Evolutionary conservation across 2,113 vertebrate genomes (phyloP).

Genomic region (Parus major): DNA sequence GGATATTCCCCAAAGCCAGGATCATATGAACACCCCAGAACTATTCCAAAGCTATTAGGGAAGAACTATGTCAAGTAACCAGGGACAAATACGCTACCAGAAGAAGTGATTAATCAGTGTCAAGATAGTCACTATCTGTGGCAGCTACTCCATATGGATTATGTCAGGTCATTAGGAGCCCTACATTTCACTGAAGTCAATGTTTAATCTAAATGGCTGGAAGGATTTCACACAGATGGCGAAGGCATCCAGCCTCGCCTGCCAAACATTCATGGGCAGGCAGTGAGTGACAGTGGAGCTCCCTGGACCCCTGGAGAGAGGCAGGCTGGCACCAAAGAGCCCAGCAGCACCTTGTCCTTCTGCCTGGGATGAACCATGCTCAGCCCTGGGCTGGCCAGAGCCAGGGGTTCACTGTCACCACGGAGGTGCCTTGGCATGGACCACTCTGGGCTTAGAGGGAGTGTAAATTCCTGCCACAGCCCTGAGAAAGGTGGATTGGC

Average conservation of each 20-base stretch:
- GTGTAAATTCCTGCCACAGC: neutral
- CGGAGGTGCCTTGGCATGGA: neutral
- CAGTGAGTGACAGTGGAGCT: neutral
- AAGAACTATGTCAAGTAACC: constrained; percentile 60
- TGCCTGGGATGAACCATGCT: neutral
- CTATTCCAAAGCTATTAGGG: constrained; percentile 57
- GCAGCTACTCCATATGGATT: constrained; percentile 58
- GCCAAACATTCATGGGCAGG: neutral
- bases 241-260: neutral
- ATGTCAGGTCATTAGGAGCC: constrained; percentile 43
- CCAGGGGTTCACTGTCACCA: rapidly evolving
- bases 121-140: constrained; percentile 50
- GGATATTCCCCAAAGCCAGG: constrained; percentile 38
- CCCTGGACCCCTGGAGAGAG: neutral
- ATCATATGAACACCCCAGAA: constrained; percentile 27
- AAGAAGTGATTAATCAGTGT: constrained; percentile 64
- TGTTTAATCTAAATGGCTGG: constrained; percentile 17
- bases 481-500: neutral
- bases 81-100: constrained; percentile 30
- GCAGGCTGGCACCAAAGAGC: neutral
- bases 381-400: neutral
- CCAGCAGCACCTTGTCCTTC: neutral
- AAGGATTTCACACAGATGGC: constrained; percentile 45
- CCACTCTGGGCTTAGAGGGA: neutral
- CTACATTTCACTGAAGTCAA: constrained; percentile 30